Base-by-base conservation (phyloP, 2,113 vertebrate genomes). In the Casuarius casuarius region DNA sequence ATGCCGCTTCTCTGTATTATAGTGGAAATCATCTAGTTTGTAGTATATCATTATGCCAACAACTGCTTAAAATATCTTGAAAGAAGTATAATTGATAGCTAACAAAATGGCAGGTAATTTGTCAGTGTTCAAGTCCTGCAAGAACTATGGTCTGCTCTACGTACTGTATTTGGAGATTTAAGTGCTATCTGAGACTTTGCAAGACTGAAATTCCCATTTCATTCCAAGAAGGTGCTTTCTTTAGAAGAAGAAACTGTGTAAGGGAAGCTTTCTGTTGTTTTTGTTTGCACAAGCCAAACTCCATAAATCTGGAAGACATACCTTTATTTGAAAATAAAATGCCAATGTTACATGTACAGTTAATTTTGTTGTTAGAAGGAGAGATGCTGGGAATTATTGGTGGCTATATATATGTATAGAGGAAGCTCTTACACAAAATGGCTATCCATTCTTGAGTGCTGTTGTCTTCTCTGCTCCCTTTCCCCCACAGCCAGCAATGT, bases 351-450 rank as follows among this genome's bases (percentile, higher is more conserved):
- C 52, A 0, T 20, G 66, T 70, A 19, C 38, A 10, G 62, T 59
- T 87, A 1, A n/a, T 54, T 76, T 63, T 46, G 22, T 15, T 65
- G 76, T 72, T 82, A 4, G 25, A 49, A 79, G 94, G 89, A 7
- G 42, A 52, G 92, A 68, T 22, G 77, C 84, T 96, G 96, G 92
- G 77, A 52, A 33, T 82, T 75, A 13, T 61, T 79, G 77, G 58
- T 78, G 87, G 92, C 40, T 83, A 54, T 61, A 42, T 90, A 48
- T 72, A 70, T 95, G 95, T 95, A 13, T 68, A 95, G 95, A 87
- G 91, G 93, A 96, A 94, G 81, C 91, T 91, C 84, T 91, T 89
- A 14, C 74, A 73, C 92, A 70, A 90, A 89, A 33, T 49, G 76
- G 89, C 91, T 61, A 4, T 91, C 89, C 65, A 12, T 42, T 71